These are phyloP conservation scores for Dryoscopus gambensis DNA, from an alignment of 2,113 vertebrate genomes.

Conservation along the genomic window DNA sequence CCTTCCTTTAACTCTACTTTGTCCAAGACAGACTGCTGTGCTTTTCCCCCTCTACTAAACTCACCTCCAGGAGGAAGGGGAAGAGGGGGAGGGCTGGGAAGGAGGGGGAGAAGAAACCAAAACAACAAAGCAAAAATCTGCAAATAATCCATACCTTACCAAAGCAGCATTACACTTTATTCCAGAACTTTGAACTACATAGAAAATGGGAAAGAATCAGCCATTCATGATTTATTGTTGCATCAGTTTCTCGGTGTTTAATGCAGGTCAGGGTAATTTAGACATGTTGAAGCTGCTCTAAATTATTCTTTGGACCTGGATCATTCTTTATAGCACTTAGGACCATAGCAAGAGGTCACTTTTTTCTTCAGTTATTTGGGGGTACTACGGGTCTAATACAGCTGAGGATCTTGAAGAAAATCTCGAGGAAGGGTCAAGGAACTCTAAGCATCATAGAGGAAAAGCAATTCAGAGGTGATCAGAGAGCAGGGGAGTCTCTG, in stretches of 20 bases:
- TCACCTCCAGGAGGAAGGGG: background rate
- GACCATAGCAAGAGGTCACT: background rate
- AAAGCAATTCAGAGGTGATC: background rate
- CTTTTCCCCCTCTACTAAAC: background rate
- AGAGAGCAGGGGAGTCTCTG: background rate
- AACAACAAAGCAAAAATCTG: background rate
- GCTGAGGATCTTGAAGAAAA: background rate
- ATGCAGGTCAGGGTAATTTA: background rate
- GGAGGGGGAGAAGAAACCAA: background rate
- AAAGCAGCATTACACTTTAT: background rate
- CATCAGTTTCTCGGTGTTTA: background rate
- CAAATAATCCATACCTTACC: background rate
- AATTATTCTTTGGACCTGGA: background rate
- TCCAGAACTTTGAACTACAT: background rate
- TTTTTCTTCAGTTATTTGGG: background rate
- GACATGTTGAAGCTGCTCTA: background rate
- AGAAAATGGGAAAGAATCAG: background rate
- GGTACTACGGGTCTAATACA: background rate
- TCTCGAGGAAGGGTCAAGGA: background rate
- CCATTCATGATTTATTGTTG: background rate
- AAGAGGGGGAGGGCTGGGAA: rapidly evolving
- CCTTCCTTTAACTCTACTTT: background rate
- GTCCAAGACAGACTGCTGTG: background rate
- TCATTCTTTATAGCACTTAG: background rate
- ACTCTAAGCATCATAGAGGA: background rate